Base-by-base conservation (phyloP, 2,888 invertebrate genomes). In the Leucozona laternaria region DNA sequence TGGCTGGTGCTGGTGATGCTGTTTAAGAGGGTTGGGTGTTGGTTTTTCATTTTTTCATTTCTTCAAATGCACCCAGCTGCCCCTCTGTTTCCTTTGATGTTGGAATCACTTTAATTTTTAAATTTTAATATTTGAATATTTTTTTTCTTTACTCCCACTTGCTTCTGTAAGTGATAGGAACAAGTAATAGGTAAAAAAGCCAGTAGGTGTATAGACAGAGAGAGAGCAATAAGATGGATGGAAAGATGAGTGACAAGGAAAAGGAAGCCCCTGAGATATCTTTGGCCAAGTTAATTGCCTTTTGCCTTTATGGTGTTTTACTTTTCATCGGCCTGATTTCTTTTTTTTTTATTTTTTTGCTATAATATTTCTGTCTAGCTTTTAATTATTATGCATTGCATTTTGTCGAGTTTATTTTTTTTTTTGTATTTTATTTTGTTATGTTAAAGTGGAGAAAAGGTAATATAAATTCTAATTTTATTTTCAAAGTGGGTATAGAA, bases 71-170 rank as follows among this genome's bases (percentile, higher is more conserved):
- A 50, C 20, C 57, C 8, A 37, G 20, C 20, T 25, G 22, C 34
- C n/a, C 58, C 34, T 37, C 34, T 50, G 31, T 40, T 71, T 53
- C 5, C 83, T 87, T 87, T 82, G 79, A 82, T 83, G 79, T 79
- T 66, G 64, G 22, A 87, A 79, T 76, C 68, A 70, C 72, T 85
- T 81, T 81, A 85, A 85, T 77, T 85, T 85, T 85, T 72, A 77
- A 80, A 76, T 77, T 81, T 85, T 80, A 72, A 68, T 80, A 72
- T 77, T 80, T 80, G 76, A 76, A 55, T 71, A 64, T 73, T 50
- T 50, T 71, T 34, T 68, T 68, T 25, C 25, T 4, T 53, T 53
- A 8, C 53, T 25, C 4, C n/a, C 25, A 15, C 11, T 45, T 20
- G 48, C 40, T 64, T 45, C 60, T 60, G 22, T 20, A 34, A 13